Base-by-base conservation (phyloP, 2,797 vertebrate species). In the Microctenopoma steveboyesi region DNA sequence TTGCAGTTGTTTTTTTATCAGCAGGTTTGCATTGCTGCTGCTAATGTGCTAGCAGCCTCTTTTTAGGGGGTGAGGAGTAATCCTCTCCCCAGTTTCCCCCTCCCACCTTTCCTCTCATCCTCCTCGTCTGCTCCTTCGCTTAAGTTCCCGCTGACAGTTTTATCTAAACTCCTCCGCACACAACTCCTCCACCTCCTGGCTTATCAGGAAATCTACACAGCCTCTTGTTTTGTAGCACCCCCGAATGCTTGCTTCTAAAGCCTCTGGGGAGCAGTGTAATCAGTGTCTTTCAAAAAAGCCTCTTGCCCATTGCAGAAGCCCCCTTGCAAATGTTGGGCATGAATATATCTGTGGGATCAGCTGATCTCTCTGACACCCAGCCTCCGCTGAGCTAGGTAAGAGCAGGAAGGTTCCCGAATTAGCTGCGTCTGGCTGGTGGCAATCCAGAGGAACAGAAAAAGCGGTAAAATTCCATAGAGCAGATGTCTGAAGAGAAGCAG, bases 261-360 rank as follows among this genome's bases (percentile, higher is more conserved):
- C 67, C 63, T 74, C 35, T 30, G 40, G 43, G 58, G 35, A 74
- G 70, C 63, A 28, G 63, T 28, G 65, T 54, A 83, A 75, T 85
- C 69, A 81, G 63, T 69, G 68, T 37, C 45, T 64, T 57, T 81
- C 46, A 84, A 70, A 87, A 75, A 85, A 88, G 52, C 50, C 74
- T 65, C 58, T 50, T 52, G 75, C 65, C 84, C 81, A 72, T 48
- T 72, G 72, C 72, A 57, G 27, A 84, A 79, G 40, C 57, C 43
- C 56, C 22, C 18, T 1, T 69, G 45, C 51, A 49, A 48, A 49
- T 64, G 83, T 64, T 68, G 61, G 84, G 59, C 72, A 50, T 64
- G 54, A 82, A 86, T 56, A 11, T 69, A 47, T 83, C 73, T 89
- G 74, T 60, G 76, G 75, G 63, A n/a, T 89, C 79, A 72, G 74